Conservation (phyloP, 2,113 vertebrate species). For the Cercocebus atys region DNA sequence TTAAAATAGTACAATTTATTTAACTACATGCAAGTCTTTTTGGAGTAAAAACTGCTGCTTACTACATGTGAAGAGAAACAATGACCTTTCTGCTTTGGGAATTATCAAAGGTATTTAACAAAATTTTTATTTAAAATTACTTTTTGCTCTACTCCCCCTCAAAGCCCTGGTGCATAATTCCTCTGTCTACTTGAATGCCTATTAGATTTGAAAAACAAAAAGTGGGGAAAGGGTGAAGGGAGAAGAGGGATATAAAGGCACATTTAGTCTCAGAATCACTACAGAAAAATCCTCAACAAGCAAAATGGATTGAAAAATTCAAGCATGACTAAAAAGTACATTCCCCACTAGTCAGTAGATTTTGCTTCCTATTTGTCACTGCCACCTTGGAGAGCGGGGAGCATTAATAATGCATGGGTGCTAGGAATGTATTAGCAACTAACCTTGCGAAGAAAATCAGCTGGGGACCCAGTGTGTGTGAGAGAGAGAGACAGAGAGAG, state of each 20-base stretch:
- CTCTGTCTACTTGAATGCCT: slow-evolving; percentile 81
- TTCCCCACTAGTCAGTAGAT: slow-evolving; percentile 97
- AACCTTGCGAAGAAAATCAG: slow-evolving; percentile 95
- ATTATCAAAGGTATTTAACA: slow-evolving; percentile 82
- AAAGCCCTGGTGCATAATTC: slow-evolving; percentile 82
- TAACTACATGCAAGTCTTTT: slow-evolving; percentile 80
- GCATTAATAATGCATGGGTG: slow-evolving; percentile 99
- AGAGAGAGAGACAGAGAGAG: not conserved
- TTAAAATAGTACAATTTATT: slow-evolving; percentile 87
- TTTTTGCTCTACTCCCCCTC: slow-evolving; percentile 81
- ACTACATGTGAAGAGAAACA: slow-evolving; percentile 82
- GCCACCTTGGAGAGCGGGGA: slow-evolving; percentile 95
- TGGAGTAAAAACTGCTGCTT: slow-evolving; percentile 84
- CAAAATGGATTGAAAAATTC: slow-evolving; percentile 95
- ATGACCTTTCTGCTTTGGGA: slow-evolving; percentile 81
- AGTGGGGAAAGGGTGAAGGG: not conserved
- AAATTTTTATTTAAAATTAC: slow-evolving; percentile 12
- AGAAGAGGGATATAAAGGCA: slow-evolving; percentile 34
- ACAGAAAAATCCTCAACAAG: slow-evolving; percentile 89
- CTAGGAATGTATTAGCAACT: slow-evolving; percentile 98
- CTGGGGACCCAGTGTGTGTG: slow-evolving; percentile 84
- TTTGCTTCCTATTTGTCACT: slow-evolving; percentile 99
- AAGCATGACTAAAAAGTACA: slow-evolving; percentile 99
- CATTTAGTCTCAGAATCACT: slow-evolving; percentile 82
- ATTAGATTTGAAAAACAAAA: slow-evolving; percentile 64